Conservation (phyloP, 2,888 invertebrate genomes). For the Ophion ventricosus region DNA sequence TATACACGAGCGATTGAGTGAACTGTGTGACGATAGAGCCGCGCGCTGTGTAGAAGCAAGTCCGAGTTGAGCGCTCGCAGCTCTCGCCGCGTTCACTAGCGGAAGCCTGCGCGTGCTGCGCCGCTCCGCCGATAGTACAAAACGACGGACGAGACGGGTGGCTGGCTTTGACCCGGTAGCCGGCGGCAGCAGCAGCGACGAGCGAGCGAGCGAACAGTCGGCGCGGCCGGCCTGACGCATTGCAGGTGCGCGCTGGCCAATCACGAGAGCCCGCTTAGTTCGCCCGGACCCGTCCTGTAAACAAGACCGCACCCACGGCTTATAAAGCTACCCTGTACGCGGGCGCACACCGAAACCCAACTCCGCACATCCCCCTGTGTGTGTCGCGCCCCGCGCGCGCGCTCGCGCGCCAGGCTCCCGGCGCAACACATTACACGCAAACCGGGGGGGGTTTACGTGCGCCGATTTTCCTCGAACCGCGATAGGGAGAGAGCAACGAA, state of each 20-base stretch:
- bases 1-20: constrained; percentile 29
- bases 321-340: constrained; percentile 88
- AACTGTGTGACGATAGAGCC: constrained; percentile 2
- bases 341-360: constrained; percentile 84
- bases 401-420: constrained; percentile 45
- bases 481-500: constrained; percentile 3
- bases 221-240: constrained; percentile 89
- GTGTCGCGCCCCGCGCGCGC: neutral
- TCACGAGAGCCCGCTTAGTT: constrained; percentile 87
- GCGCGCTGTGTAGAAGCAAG: constrained; percentile 23
- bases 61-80: constrained; percentile 52
- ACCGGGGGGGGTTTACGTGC: constrained; percentile 46
- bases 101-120: constrained; percentile 53
- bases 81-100: constrained; percentile 38
- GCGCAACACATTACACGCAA: constrained; percentile 53
- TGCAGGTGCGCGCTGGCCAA: constrained; percentile 93
- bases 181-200: constrained; percentile 83
- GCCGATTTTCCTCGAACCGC: constrained; percentile 58
- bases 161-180: constrained; percentile 81
- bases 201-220: constrained; percentile 69
- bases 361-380: constrained; percentile 64
- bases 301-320: constrained; percentile 86
- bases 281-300: constrained; percentile 87
- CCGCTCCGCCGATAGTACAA: constrained; percentile 37
- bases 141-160: constrained; percentile 58